Evolutionary conservation across 2,888 invertebrate species (phyloP).

Genomic region (Mythimna lalbum): DNA sequence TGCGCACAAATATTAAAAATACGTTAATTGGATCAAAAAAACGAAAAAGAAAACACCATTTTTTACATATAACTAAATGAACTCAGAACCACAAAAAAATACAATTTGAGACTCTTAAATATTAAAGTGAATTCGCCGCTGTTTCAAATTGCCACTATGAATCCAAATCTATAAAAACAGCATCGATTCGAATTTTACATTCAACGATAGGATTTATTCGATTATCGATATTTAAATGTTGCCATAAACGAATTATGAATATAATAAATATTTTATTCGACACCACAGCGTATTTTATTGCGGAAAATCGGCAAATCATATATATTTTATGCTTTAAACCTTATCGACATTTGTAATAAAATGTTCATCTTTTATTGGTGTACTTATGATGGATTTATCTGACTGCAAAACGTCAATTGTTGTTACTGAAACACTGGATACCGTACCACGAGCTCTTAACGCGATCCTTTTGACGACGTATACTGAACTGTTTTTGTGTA

Average conservation of each 20-base stretch:
- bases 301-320: conserved; percentile 37
- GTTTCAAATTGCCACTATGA: conserved; percentile 3
- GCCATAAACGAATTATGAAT: conserved; percentile 51
- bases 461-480: no score
- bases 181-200: conserved; percentile 25
- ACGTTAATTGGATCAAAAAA: background rate
- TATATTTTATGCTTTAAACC: conserved; percentile 40
- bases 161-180: conserved; percentile 8
- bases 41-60: background rate
- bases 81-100: no score
- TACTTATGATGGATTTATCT: conserved; percentile 16
- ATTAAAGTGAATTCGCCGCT: background rate
- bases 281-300: conserved; percentile 30
- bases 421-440: background rate
- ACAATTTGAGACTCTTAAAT: background rate
- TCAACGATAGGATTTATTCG: conserved; percentile 28
- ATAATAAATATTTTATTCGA: conserved; percentile 49
- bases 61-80: background rate
- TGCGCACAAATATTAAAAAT: background rate
- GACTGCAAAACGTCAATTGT: conserved; percentile 1
- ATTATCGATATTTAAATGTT: conserved; percentile 41
- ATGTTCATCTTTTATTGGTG: conserved; percentile 16
- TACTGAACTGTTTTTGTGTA: no score
- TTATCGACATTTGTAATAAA: conserved; percentile 47
- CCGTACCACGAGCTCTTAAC: no score